Evolutionary conservation across 2,888 invertebrate genomes (phyloP).

Genomic region (Cinara cedri): DNA sequence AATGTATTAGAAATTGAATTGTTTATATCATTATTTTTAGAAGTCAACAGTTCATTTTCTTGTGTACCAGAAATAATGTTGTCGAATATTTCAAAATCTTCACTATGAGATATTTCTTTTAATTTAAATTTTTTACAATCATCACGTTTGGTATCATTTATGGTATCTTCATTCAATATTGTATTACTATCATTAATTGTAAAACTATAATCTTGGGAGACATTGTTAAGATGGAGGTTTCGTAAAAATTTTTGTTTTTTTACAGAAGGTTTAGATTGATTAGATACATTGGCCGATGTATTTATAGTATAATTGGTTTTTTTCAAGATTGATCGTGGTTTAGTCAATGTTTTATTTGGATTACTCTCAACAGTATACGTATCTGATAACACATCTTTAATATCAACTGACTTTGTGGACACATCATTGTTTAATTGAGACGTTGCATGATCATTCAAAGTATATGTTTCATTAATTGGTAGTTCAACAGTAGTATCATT

Average conservation of each 20-base stretch:
- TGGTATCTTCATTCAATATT: background rate
- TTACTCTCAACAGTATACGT: conserved; percentile 29
- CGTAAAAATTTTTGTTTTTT: background rate
- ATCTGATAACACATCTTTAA: conserved; percentile 16
- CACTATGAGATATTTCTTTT: background rate
- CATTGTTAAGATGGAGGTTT: background rate
- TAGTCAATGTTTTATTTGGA: background rate
- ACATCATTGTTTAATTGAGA: background rate
- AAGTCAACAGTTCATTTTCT: background rate
- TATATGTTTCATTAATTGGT: conserved; percentile 39
- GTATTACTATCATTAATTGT: background rate
- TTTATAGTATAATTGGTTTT: background rate
- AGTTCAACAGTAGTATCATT: background rate
- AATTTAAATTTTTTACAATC: conserved; percentile 3
- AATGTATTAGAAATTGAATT: background rate
- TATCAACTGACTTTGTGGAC: background rate
- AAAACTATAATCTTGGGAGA: background rate
- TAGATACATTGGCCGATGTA: conserved; percentile 1
- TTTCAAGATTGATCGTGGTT: background rate
- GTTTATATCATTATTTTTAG: background rate
- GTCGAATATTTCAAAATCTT: conserved; percentile 11
- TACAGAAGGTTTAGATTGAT: conserved; percentile 1
- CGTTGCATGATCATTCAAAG: background rate
- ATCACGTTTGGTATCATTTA: background rate
- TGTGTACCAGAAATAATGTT: conserved; percentile 20